phyloP scores from a whole-genome alignment of 2,113 vertebrate species.

The Mesocricetus auratus region DNA sequence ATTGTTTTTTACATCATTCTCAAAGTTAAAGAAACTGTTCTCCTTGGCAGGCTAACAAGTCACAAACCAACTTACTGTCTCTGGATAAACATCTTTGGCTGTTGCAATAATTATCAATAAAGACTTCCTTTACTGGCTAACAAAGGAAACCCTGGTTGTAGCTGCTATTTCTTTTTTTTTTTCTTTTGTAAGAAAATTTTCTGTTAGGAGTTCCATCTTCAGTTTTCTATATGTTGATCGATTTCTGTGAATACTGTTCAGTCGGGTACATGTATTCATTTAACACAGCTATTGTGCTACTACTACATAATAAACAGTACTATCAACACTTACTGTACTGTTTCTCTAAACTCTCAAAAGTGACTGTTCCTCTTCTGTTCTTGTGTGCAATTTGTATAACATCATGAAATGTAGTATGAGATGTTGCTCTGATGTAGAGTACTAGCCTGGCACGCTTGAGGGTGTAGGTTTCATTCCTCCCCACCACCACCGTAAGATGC shows the following conservation, averaged over 20 bases:
- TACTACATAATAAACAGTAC: neutral
- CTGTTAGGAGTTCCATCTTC: neutral
- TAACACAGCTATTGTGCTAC: neutral
- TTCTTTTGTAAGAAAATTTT: neutral
- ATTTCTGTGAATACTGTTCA: neutral
- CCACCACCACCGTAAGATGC: neutral
- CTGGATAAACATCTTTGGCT: constrained; percentile 7
- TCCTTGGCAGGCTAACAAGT: neutral
- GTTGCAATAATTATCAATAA: neutral
- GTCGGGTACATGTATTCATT: neutral
- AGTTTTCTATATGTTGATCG: neutral
- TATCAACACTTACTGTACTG: neutral
- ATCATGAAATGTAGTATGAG: neutral
- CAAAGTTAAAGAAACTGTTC: neutral
- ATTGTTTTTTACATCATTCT: neutral
- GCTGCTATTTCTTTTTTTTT: neutral
- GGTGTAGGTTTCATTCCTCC: neutral
- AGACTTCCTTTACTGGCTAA: constrained; percentile 9
- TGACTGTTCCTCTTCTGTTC: neutral
- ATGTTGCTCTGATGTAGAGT: neutral
- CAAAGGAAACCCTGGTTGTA: neutral
- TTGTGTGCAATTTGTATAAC: neutral
- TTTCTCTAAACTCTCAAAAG: neutral
- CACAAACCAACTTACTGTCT: neutral
- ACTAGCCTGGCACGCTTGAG: neutral